A percentile compares a stretch with the other conserved stretches of the same genome.
Conservation (phyloP, 1,140 invertebrate species). For the Ostrea denselamellosa region DNA sequence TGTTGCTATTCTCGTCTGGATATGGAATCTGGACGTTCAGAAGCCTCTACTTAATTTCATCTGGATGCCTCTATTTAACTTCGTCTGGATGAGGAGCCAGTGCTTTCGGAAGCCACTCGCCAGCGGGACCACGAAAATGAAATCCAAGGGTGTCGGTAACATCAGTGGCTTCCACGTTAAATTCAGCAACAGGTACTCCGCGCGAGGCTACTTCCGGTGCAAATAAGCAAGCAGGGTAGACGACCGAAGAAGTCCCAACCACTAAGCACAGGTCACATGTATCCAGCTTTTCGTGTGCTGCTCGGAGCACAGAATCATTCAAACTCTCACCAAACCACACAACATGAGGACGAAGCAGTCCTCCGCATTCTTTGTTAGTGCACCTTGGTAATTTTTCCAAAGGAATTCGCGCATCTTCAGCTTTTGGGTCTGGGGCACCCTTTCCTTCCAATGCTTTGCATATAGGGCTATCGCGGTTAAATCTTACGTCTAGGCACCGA, state of each 20-base stretch:
- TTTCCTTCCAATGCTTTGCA: constrained; percentile 84
- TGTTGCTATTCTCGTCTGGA: too few relatives aligned
- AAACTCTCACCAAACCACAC: constrained; percentile 95
- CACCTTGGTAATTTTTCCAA: constrained; percentile 86
- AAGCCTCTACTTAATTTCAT: too few relatives aligned
- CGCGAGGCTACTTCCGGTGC: constrained; percentile 88
- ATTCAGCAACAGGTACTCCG: constrained; percentile 91
- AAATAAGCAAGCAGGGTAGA: constrained; percentile 95
- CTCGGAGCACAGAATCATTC: constrained; percentile 83
- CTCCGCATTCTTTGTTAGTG: constrained; percentile 82
- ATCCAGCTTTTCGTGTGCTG: constrained; percentile 84
- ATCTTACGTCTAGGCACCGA: constrained; percentile 85
- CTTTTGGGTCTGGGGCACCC: constrained; percentile 82
- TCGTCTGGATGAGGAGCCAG: constrained; percentile 76
- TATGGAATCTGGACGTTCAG: too few relatives aligned
- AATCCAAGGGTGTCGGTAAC: constrained; percentile 86
- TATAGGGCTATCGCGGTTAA: constrained; percentile 90
- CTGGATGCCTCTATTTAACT: too few relatives aligned
- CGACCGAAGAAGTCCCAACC: constrained; percentile 89
- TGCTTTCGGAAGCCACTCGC: constrained; percentile 85
- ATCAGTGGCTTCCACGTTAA: constrained; percentile 90
- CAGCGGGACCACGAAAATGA: constrained; percentile 89
- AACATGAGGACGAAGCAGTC: constrained; percentile 90
- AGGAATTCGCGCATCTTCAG: constrained; percentile 82
- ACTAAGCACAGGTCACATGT: constrained; percentile 91